phyloP scores from a whole-genome alignment of 2,797 vertebrate species.

The Hirundo rustica region DNA sequence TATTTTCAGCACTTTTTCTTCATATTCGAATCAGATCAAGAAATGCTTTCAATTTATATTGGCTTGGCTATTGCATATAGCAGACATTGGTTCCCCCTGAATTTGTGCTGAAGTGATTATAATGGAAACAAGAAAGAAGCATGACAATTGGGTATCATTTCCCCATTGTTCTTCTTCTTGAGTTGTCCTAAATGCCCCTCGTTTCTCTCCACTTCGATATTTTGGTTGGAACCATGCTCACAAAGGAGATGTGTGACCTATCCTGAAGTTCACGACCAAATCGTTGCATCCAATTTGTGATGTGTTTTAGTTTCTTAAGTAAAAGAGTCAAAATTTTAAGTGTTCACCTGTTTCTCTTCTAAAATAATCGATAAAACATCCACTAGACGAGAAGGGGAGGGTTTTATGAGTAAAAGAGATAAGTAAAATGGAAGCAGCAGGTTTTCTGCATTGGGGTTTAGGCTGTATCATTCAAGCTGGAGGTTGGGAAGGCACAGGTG shows the following conservation, averaged over 20 bases:
- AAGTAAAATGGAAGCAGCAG: background rate
- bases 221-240: background rate
- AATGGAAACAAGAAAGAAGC: background rate
- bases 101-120: background rate
- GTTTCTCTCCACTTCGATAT: background rate
- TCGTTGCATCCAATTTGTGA: background rate
- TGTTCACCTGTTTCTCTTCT: background rate
- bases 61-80: background rate
- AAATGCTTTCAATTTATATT: background rate
- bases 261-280: background rate
- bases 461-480: background rate
- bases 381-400: background rate
- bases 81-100: background rate
- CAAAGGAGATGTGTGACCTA: background rate
- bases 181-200: background rate
- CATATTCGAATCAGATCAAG: background rate
- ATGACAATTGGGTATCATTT: background rate
- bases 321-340: background rate
- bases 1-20: background rate
- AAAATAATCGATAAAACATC: background rate
- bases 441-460: background rate
- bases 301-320: background rate
- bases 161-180: background rate
- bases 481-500: fast-evolving
- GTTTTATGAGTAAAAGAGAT: background rate